Evolutionary conservation across 2,113 vertebrate genomes (phyloP).

Genomic region (Indicator maculatus): DNA sequence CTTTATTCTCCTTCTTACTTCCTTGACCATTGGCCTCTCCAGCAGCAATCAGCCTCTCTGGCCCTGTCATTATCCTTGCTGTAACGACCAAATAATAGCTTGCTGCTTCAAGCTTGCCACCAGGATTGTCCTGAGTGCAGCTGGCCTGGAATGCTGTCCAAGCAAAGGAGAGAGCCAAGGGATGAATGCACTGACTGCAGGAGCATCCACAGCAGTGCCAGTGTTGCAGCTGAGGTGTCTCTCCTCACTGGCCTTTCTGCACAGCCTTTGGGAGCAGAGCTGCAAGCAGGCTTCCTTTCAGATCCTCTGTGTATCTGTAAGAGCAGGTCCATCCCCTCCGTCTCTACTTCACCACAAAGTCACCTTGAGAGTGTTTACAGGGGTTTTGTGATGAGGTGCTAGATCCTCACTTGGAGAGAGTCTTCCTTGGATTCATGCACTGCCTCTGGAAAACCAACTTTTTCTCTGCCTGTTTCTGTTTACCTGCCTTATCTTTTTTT

Average conservation of each 20-base stretch:
- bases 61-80: conserved; percentile 3
- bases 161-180: neutral
- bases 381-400: neutral
- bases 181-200: neutral
- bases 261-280: neutral
- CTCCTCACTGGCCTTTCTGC: neutral
- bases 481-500: neutral
- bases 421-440: too few species aligned
- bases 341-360: neutral
- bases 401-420: neutral
- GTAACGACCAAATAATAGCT: conserved; percentile 58
- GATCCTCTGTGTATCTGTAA: neutral
- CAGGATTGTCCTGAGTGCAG: conserved; percentile 34
- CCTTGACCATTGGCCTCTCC: conserved; percentile 39
- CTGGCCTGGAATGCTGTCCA: conserved; percentile 10
- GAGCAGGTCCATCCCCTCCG: neutral
- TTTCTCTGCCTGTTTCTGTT: neutral
- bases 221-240: neutral
- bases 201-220: neutral
- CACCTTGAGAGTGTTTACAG: neutral
- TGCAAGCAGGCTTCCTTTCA: neutral
- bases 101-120: neutral
- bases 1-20: conserved; percentile 9
- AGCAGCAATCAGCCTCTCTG: conserved; percentile 17
- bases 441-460: neutral